Evolutionary conservation across 2,113 vertebrate species (phyloP), one percentile per base, ranked within the genome.

Genomic region (Phylloscopus whistleri): DNA sequence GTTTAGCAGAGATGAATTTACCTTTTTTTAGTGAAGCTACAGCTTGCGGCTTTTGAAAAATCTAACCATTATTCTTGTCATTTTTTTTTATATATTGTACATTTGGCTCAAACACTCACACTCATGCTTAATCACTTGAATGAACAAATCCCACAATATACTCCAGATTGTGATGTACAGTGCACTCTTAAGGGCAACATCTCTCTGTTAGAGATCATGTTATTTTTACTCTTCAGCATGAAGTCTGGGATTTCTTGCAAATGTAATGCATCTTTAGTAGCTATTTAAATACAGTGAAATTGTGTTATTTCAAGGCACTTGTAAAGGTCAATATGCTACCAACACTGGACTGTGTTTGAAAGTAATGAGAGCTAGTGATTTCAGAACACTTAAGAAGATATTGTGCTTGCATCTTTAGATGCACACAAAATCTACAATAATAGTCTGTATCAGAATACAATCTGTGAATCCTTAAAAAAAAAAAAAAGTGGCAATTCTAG

Each of bases 181-280:
- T 31, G 43, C 52, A 58, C 43, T 70, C 85, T 69, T 78, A 83
- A 92, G 70, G 79, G 48, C 44, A 84, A 23, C 30, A n/a, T 84
- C 41, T 60, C 26, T 56, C 37, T 43, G 4, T 31, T 37, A 64
- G 63, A 87, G 23, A 82, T 60, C 6, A 10, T 53, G 11, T 76
- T 91, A 69, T 58, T 94, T 95, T 96, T 88, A 83, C 31, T 95
- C 79, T 95, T 92, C 70, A 87, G 39, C 60, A 41, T 79, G 22
- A 68, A 81, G 30, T 37, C 80, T 37, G 13, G 69, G 76, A 91
- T 92, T 95, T 78, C 79, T 95, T 86, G 56, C 49, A 88, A 84
- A 95, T 51, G 59, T 67, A 80, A 68, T 68, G 7, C 24, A 53
- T 78, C 37, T 93, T 87, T 82, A 90, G 27, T 19, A 79, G 68